Base-by-base conservation (phyloP, 2,888 invertebrate genomes). In the Tiliacea aurago region DNA sequence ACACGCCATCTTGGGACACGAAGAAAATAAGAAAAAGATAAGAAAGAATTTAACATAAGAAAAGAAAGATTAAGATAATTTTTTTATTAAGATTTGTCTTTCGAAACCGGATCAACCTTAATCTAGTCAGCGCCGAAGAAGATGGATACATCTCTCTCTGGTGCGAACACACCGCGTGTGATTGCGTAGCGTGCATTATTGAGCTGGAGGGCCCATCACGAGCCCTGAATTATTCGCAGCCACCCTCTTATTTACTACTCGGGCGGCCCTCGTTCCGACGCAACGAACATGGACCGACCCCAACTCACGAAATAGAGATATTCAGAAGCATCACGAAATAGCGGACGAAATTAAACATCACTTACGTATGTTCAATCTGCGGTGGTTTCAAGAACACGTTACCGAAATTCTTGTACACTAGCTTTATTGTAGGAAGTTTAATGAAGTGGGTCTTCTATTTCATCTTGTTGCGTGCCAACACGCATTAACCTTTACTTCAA, bases 171-270 rank as follows among this genome's bases (percentile, higher is more conserved):
- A 67, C 43, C 55, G 56, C 61, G 49, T 70, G 73, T 77, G 85
- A 79, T 77, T 73, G 83, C 73, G 77, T 63, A 63, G 66, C 73
- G 53, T 85, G 76, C 85, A 85, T 84, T 86, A 86, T 85, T 80
- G 73, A 86, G 81, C 53, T 59, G 43, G 74, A 64, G 73, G 20
- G 71, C 45, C 67, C 80, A 83, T 78, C 85, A 80, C 70, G 85
- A 83, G 71, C 67, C 65, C 68, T 85, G 83, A 85, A 85, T 85
- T 78, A 85, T 86, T 83, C 71, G 69, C 62, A 62, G 64, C 70
- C 70, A 69, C 82, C 78, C 81, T 81, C 78, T 76, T 78, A 77
- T 81, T 75, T 84, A 78, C 69, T 70, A 59, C 78, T 58, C 71
- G 49, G 15, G 18, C 33, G 53, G 69, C 33, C 74, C 58, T 65